phyloP scores from a whole-genome alignment of 2,888 invertebrate species.

The Epistrophella euchroma region DNA sequence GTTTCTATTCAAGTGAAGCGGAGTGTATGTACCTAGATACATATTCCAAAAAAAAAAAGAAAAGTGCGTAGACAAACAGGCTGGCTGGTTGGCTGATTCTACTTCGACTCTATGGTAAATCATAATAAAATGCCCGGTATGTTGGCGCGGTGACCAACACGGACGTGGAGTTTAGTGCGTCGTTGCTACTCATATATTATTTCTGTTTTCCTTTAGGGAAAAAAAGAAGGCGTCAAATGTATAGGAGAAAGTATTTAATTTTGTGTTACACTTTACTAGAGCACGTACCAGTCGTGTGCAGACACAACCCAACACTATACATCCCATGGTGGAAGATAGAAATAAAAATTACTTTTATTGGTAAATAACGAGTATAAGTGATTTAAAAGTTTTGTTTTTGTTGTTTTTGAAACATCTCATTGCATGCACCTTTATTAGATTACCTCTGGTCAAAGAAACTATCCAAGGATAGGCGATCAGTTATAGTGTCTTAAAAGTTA shows the following conservation, averaged over 20 bases:
- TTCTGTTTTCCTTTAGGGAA: constrained; percentile 4
- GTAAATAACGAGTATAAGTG: constrained; percentile 9
- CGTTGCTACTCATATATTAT: neutral
- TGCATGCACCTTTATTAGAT: neutral
- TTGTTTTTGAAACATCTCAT: neutral
- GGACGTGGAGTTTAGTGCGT: no score
- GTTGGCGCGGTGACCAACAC: neutral
- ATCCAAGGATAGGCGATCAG: neutral
- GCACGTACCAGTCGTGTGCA: constrained; percentile 13
- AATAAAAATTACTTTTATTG: constrained; percentile 7
- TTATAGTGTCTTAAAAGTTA: neutral
- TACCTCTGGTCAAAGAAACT: constrained; percentile 8
- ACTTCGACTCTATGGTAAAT: neutral
- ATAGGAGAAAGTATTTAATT: constrained; percentile 1
- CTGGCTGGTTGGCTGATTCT: neutral
- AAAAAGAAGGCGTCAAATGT: constrained; percentile 20
- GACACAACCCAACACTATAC: neutral
- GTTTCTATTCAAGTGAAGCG: no score
- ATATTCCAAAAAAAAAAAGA: neutral
- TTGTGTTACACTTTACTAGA: constrained; percentile 1
- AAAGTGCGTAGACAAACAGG: constrained; percentile 15
- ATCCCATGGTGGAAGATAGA: neutral
- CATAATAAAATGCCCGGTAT: neutral
- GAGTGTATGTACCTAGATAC: no score
- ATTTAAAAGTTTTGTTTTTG: neutral